Base-by-base conservation (phyloP, 2,113 vertebrate species). In the Chionodraco myersi region DNA sequence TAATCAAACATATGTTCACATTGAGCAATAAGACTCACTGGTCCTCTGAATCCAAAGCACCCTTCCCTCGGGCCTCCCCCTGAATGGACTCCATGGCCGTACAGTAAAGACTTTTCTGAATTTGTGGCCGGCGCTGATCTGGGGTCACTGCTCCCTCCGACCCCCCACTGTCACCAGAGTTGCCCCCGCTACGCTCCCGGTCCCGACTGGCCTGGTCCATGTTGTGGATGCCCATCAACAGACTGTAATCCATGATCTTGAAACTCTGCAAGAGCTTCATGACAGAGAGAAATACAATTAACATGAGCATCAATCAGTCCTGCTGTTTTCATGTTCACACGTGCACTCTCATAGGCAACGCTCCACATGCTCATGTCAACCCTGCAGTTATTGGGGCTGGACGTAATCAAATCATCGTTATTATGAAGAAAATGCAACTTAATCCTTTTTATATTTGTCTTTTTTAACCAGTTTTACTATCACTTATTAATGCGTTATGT, bases 171-270 rank as follows among this genome's bases (percentile, higher is more conserved):
- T 94, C 93, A 6, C 76, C 88, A 0, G 73, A 84, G 26, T 72
- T 80, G 3, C 83, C 88, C 4, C 77, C 88, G 0, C 52, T 74
- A 1, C 93, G 44, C 0, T 92, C 90, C 1, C 93, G 94, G 77
- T 97, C 97, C 2, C 96, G 90, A 44, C 92, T 94, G 0, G 97
- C 97, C 65, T 95, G 95, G 53, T 98, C 97, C 56, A 97, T 93
- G 89, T 97, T 99, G 77, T 99, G 98, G 79, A 99, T 93, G 0
- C 97, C 97, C 84, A 98, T 93, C 8, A 99, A 85, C 79, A 99
- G 92, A 64, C 98, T 99, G 89, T 99, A 99, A 61, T 99, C 98
- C 98, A 99, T 99, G 88, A 99, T 99, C 91, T 99, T 98, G 73
- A 99, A 99, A 87, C 98, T 99, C 93, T 99, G 97, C 9, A 99